Evolutionary conservation across 2,888 invertebrate genomes (phyloP), one percentile per base, ranked within the genome.

Genomic region (Seira sanloemensis): DNA sequence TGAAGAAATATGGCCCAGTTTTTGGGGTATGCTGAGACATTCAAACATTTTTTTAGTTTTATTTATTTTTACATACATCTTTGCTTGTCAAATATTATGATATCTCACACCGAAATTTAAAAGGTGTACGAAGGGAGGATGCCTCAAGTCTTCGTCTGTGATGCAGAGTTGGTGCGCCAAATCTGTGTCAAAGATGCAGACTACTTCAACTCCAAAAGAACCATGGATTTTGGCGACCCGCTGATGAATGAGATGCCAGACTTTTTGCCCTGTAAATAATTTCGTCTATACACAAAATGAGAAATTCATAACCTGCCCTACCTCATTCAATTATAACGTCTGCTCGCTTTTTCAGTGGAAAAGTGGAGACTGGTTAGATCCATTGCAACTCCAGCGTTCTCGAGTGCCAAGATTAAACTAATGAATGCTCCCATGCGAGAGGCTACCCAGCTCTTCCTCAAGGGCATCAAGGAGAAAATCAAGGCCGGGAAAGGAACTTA

Each of bases 71-170:
- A 37, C 4, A 12, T 12, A 37, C n/a, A 37, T 37, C 5, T 37
- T 7, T 37, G 4, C 16, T 18, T 18, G 62, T 73, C 9, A 18
- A 68, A 18, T 68, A 27, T 16, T 58, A 50, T 50, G 50, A 50
- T 7, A 37, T 12, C 37, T 7, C 37, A 18, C 26, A 1, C 26
- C 1, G 19, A 54, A 9, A 27, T 65, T 65, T 65, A 27, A 65
- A 21, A 87, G 88, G 78, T 86, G 21, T 88, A 87, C 54, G 86
- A 86, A 76, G 88, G 88, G 9, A 46, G 88, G 0, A 2, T 77
- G 12, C 77, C 88, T 0, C 83, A 84, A 50, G 16, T 87, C 1
- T 80, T 78, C 26, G 54, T 87, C 12, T 74, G 84, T 54, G 88
- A 77, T 27, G 76, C 86, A 0, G 87, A 88, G 23, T 24, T 88